Percentiles rank a stretch among this genome's conserved stretches.
phyloP scores from a whole-genome alignment of 2,113 vertebrate species.

The Burhinus oedicnemus region DNA sequence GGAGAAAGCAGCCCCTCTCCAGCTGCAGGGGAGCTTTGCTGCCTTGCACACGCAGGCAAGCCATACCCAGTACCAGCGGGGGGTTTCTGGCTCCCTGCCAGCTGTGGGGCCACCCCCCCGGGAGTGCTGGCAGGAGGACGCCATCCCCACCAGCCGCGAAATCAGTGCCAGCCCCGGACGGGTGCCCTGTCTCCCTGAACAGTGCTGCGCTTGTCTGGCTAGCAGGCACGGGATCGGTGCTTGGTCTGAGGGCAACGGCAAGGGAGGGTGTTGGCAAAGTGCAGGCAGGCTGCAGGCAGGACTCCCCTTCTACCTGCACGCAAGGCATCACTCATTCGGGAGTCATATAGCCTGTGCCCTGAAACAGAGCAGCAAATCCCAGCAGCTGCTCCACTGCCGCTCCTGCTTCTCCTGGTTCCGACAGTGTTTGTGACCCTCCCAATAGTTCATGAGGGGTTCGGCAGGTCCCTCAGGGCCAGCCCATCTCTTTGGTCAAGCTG shows the following conservation, averaged over 20 bases:
- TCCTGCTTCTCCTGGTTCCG: not conserved
- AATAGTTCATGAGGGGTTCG: fast-evolving
- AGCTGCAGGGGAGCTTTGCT: not conserved
- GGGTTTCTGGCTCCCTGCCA: not conserved
- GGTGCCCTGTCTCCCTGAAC: not conserved
- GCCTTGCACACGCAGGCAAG: not conserved
- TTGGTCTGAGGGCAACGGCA: not conserved
- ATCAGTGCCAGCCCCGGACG: not conserved
- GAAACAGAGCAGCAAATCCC: not conserved
- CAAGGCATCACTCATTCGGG: not conserved
- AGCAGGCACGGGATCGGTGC: fast-evolving
- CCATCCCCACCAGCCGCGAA: not conserved
- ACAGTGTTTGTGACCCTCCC: not conserved
- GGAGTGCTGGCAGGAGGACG: not conserved
- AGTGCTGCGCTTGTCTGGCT: not conserved
- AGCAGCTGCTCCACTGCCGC: not conserved
- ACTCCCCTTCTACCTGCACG: not conserved
- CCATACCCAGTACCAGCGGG: not conserved
- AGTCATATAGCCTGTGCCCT: not conserved
- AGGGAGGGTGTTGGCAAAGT: not conserved
- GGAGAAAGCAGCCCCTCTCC: not conserved
- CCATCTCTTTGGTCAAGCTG: not conserved
- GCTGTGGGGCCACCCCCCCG: fast-evolving
- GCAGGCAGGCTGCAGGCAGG: not conserved
- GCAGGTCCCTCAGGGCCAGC: not conserved